Percentiles rank a stretch among this genome's conserved stretches.
Evolutionary conservation across 2,113 vertebrate genomes (phyloP).

Genomic region (Lanius ludovicianus): DNA sequence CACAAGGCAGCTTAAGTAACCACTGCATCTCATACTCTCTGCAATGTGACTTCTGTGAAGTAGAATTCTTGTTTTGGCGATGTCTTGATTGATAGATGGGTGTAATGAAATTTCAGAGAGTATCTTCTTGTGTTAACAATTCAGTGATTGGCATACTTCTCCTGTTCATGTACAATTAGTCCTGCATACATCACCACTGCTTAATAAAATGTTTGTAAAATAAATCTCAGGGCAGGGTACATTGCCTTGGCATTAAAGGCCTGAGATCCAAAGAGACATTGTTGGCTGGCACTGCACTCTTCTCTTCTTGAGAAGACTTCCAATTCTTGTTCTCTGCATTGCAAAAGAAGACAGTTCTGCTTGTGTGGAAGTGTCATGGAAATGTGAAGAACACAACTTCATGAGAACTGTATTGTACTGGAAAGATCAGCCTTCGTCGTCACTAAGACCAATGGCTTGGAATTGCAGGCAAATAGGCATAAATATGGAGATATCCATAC

Average conservation of each 20-base stretch:
- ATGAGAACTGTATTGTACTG: neutral
- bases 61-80: neutral
- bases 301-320: neutral
- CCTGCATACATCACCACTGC: neutral
- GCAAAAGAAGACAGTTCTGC: neutral
- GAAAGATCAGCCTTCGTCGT: neutral
- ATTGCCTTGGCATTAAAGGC: neutral
- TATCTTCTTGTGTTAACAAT: neutral
- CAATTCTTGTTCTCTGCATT: neutral
- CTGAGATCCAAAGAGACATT: neutral
- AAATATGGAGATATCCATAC: neutral
- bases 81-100: neutral
- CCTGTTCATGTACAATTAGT: neutral
- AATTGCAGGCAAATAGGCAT: neutral
- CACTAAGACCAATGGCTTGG: neutral
- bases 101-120: neutral
- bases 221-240: neutral
- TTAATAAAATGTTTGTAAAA: neutral
- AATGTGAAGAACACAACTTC: neutral
- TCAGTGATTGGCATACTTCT: neutral
- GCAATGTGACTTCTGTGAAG: neutral
- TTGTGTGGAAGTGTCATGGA: neutral
- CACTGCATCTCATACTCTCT: fast-evolving
- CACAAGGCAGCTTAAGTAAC: neutral
- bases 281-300: neutral